Conservation (phyloP, 2,888 invertebrate genomes). For the Gandaritis pyraliata region DNA sequence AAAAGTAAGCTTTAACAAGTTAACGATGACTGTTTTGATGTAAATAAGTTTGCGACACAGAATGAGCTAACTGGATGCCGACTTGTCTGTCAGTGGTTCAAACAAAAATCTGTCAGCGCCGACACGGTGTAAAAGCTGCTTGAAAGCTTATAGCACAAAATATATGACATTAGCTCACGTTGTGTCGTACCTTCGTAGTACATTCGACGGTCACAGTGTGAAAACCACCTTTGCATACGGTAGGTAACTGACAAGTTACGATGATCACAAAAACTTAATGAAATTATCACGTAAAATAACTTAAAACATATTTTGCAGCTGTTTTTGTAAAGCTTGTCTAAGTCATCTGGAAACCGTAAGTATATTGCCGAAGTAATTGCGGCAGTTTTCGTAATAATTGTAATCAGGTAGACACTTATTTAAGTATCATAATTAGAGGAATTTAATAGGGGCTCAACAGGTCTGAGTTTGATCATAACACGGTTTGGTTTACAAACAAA, state of each 20-base stretch:
- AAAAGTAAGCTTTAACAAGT: no score
- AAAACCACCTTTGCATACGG: not conserved
- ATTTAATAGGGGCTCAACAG: slow-evolving; percentile 9
- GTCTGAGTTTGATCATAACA: slow-evolving; percentile 15
- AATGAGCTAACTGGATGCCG: no score
- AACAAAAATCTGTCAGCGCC: no score
- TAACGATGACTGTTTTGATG: no score
- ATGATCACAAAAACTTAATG: not conserved
- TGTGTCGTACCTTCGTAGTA: no score
- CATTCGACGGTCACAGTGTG: no score
- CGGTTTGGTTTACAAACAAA: slow-evolving; percentile 15
- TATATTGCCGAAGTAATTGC: slow-evolving; percentile 16
- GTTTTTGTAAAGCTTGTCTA: not conserved
- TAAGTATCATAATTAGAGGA: slow-evolving; percentile 18
- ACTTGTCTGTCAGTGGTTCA: no score
- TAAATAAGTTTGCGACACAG: no score
- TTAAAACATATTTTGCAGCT: not conserved
- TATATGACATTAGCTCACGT: no score
- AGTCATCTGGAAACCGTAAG: slow-evolving; percentile 4
- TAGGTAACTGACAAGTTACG: not conserved
- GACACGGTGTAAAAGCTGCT: no score
- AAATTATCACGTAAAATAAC: slow-evolving; percentile 5
- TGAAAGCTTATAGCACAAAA: no score
- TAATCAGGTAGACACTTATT: slow-evolving; percentile 22
- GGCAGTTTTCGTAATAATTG: slow-evolving; percentile 21